A percentile compares a stretch with the other conserved stretches of the same genome.
These are phyloP conservation scores for Stenoptilia bipunctidactyla DNA, from an alignment of 2,888 invertebrate genomes.

Conservation along the genomic window DNA sequence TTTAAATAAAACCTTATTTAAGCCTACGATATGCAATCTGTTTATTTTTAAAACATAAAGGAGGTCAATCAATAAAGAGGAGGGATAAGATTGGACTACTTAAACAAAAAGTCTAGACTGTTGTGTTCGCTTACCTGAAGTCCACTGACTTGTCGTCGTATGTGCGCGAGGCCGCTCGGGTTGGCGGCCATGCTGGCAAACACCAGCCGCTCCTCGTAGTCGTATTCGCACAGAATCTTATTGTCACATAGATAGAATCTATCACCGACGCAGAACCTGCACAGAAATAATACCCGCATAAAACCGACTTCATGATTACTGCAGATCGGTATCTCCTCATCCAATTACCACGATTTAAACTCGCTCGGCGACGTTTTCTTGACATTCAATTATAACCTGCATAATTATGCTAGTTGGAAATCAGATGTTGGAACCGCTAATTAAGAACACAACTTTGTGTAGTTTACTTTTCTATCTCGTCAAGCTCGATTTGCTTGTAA, in stretches of 20 bases:
- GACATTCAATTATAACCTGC: conserved; percentile 1
- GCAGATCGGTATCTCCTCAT: background rate
- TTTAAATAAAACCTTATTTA: no score
- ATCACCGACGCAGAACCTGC: conserved; percentile 95
- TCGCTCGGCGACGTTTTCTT: background rate
- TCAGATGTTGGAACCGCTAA: background rate
- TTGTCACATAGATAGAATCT: conserved; percentile 94
- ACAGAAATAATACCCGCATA: conserved; percentile 17
- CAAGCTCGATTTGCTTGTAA: background rate
- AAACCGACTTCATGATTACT: background rate
- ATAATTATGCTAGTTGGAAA: background rate
- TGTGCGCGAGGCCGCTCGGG: conserved; percentile 88
- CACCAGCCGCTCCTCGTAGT: conserved; percentile 92
- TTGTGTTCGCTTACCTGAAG: conserved; percentile 54
- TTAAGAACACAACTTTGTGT: background rate
- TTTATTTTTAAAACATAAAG: conserved; percentile 14
- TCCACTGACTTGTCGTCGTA: conserved; percentile 85
- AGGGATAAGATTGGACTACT: conserved; percentile 6
- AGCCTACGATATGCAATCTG: no score
- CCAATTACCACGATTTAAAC: background rate
- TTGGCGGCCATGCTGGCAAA: conserved; percentile 91
- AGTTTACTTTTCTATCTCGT: background rate
- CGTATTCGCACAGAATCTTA: conserved; percentile 94
- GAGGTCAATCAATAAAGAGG: conserved; percentile 29
- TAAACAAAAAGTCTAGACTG: conserved; percentile 10